Conservation (phyloP, 2,797 vertebrate species). For the Takifugu rubripes region DNA sequence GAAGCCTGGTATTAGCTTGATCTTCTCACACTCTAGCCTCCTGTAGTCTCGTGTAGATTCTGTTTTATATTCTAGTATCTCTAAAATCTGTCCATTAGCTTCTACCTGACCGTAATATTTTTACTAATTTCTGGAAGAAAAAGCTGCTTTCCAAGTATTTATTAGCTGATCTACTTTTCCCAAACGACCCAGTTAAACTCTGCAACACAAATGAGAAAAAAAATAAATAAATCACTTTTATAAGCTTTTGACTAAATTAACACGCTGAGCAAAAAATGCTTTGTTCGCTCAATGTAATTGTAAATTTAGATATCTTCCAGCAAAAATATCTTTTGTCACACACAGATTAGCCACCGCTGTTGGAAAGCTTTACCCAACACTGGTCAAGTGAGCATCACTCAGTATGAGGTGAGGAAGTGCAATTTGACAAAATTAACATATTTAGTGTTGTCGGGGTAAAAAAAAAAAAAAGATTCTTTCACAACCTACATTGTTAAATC, state of each 20-base stretch:
- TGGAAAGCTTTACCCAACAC: constrained; percentile 76
- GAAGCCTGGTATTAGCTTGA: background rate
- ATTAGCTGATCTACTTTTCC: constrained; percentile 34
- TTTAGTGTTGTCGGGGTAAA: constrained; percentile 21
- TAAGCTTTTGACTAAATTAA: constrained; percentile 31
- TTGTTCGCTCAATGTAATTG: constrained; percentile 64
- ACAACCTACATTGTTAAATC: constrained; percentile 33
- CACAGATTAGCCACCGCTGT: constrained; percentile 78
- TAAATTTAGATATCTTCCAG: constrained; percentile 68
- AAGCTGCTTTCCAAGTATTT: constrained; percentile 26
- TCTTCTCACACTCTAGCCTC: constrained; percentile 4
- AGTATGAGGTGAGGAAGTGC: constrained; percentile 75
- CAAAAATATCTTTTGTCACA: constrained; percentile 77
- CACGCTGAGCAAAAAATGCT: constrained; percentile 39
- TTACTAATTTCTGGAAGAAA: constrained; percentile 11
- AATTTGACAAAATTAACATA: constrained; percentile 68
- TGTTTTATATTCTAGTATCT: constrained; percentile 18
- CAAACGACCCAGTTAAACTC: constrained; percentile 21
- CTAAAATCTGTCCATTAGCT: constrained; percentile 6
- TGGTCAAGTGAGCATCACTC: constrained; percentile 73
- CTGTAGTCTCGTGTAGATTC: constrained; percentile 26
- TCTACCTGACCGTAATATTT: constrained; percentile 15
- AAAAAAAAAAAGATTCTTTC: constrained; percentile 36
- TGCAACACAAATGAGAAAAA: constrained; percentile 10
- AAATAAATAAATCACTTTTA: constrained; percentile 11